Percentiles rank a stretch among this genome's conserved stretches.
phyloP scores from a whole-genome alignment of 2,888 invertebrate species.

The Byasa hedistus region DNA sequence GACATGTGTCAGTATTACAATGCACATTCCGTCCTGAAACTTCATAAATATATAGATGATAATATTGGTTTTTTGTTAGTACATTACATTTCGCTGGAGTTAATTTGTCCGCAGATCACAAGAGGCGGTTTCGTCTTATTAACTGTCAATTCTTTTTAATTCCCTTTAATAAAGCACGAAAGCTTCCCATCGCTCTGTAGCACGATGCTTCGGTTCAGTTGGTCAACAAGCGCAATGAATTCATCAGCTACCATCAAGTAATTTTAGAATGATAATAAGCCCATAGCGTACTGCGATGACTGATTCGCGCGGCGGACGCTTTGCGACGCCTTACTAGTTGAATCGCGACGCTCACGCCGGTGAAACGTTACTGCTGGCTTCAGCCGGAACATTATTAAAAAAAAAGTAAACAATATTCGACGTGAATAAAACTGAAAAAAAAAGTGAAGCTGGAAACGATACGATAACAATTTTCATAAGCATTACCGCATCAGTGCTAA shows the following conservation, averaged over 20 bases:
- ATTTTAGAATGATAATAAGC: slow-evolving; percentile 36
- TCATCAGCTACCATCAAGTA: slow-evolving; percentile 38
- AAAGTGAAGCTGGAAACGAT: neutral
- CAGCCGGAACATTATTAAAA: neutral
- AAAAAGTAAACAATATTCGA: neutral
- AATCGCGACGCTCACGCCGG: slow-evolving; percentile 41
- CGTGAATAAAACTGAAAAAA: neutral
- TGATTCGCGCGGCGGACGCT: slow-evolving; percentile 33
- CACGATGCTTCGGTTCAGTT: slow-evolving; percentile 17
- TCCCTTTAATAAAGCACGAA: slow-evolving; percentile 17
- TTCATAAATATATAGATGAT: too few species aligned
- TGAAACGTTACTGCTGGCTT: slow-evolving; percentile 36
- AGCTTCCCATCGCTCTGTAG: slow-evolving; percentile 4
- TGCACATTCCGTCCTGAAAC: too few species aligned
- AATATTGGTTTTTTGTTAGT: too few species aligned
- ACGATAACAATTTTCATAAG: neutral
- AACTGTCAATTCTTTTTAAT: slow-evolving; percentile 26
- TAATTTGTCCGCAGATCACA: too few species aligned
- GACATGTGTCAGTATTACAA: too few species aligned
- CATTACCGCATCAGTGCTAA: neutral
- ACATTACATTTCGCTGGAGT: too few species aligned
- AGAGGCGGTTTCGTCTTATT: neutral
- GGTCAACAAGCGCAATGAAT: slow-evolving; percentile 34
- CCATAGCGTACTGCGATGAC: slow-evolving; percentile 33
- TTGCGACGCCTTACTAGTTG: slow-evolving; percentile 39